phyloP scores from a whole-genome alignment of 2,888 invertebrate genomes.

The Galeruca laticollis region DNA sequence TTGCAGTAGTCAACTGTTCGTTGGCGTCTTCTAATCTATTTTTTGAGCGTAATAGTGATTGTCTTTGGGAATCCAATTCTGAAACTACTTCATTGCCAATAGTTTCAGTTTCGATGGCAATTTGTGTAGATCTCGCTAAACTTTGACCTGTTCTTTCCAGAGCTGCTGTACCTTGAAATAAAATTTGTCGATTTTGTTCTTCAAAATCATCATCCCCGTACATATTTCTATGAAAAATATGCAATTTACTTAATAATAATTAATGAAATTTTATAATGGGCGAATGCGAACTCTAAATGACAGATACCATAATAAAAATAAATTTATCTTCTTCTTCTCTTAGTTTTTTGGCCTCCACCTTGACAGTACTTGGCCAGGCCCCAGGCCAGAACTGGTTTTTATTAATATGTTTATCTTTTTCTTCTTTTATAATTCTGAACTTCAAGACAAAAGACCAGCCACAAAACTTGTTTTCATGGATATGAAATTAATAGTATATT shows the following conservation, averaged over 20 bases:
- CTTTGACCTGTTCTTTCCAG: conserved; percentile 75
- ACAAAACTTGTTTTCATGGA: too few species aligned
- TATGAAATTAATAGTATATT: too few species aligned
- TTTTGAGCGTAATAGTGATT: conserved; percentile 76
- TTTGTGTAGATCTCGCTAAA: conserved; percentile 77
- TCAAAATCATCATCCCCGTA: conserved; percentile 65
- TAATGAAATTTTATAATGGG: not conserved
- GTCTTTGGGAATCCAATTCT: conserved; percentile 82
- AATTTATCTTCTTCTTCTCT: not conserved
- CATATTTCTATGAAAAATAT: conserved; percentile 17
- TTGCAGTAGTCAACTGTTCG: conserved; percentile 75
- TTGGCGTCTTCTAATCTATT: conserved; percentile 79
- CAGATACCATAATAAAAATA: not conserved
- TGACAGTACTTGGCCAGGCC: too few species aligned
- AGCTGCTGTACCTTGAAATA: conserved; percentile 70
- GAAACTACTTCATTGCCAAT: conserved; percentile 82
- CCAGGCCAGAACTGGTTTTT: too few species aligned
- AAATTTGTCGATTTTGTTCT: conserved; percentile 71
- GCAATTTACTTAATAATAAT: not conserved
- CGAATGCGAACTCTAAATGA: not conserved
- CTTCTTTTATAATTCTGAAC: too few species aligned
- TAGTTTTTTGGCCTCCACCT: too few species aligned
- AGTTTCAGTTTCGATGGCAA: conserved; percentile 82
- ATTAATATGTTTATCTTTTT: not conserved
- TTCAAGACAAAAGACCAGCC: too few species aligned